A percentile compares a stretch with the other conserved stretches of the same genome.
phyloP scores from a whole-genome alignment of 1,140 invertebrate species.

The Aporrectodea caliginosa region DNA sequence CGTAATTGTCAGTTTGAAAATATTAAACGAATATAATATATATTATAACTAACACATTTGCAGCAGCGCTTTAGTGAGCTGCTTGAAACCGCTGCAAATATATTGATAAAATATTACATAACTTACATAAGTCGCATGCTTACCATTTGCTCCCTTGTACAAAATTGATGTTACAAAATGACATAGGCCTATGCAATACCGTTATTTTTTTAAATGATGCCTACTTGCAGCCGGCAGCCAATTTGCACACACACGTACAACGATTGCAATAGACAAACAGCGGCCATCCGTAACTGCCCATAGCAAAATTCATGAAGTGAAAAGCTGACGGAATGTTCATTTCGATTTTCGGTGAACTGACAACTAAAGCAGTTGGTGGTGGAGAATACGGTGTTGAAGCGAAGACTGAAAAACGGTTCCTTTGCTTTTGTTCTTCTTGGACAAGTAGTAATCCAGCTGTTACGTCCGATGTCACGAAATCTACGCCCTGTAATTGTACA shows the following conservation, averaged over 20 bases:
- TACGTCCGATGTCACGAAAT: conserved; percentile 84
- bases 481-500: conserved; percentile 71
- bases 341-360: no score
- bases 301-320: conserved; percentile 73
- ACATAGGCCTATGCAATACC: not conserved
- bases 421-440: conserved; percentile 60
- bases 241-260: conserved; percentile 63
- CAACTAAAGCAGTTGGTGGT: no score
- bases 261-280: conserved; percentile 75
- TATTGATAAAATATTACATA: no score
- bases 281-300: conserved; percentile 86
- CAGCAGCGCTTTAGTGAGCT: no score
- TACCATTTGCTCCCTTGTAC: not conserved
- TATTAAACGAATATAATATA: no score
- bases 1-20: no score
- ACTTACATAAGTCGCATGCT: no score
- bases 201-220: no score
- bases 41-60: no score
- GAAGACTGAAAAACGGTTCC: no score
- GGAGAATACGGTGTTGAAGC: no score
- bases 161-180: not conserved
- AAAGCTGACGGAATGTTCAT: conserved; percentile 67
- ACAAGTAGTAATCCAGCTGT: conserved; percentile 79
- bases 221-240: conserved; percentile 67
- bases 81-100: not conserved